Conservation (phyloP, 2,797 vertebrate genomes). For the Notolepis coatsorum region DNA sequence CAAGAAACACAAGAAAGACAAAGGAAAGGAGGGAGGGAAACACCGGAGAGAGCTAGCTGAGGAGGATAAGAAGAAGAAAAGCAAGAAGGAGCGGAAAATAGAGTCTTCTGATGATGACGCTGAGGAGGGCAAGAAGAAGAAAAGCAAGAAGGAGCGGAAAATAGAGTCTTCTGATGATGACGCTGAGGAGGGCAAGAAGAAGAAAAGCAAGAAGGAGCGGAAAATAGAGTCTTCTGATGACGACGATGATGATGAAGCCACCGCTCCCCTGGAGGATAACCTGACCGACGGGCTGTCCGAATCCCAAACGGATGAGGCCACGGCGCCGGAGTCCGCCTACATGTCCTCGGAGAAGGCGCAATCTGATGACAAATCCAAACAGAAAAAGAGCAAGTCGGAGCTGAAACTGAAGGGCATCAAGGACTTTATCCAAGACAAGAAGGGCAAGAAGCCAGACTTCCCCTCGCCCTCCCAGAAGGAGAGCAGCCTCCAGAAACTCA, state of each 20-base stretch:
- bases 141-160: conserved; percentile 20
- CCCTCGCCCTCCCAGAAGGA: conserved; percentile 57
- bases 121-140: conserved; percentile 85
- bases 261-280: conserved; percentile 66
- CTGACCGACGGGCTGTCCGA: conserved; percentile 72
- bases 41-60: conserved; percentile 76
- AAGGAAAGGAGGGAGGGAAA: conserved; percentile 77
- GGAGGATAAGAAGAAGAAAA: conserved; percentile 83
- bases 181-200: conserved; percentile 85
- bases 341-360: conserved; percentile 57
- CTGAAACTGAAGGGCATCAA: conserved; percentile 78
- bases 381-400: conserved; percentile 82
- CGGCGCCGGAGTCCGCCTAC: conserved; percentile 16
- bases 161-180: conserved; percentile 36
- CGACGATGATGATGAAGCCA: conserved; percentile 71
- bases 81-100: conserved; percentile 13
- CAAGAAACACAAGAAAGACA: conserved; percentile 92
- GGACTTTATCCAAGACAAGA: conserved; percentile 77
- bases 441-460: conserved; percentile 64
- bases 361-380: conserved; percentile 74
- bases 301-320: conserved; percentile 56
- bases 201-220: conserved; percentile 68
- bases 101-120: conserved; percentile 35
- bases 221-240: conserved; percentile 74
- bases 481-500: conserved; percentile 75